Evolutionary conservation across 2,888 invertebrate genomes (phyloP).

Genomic region (Alentia gelatinosa): DNA sequence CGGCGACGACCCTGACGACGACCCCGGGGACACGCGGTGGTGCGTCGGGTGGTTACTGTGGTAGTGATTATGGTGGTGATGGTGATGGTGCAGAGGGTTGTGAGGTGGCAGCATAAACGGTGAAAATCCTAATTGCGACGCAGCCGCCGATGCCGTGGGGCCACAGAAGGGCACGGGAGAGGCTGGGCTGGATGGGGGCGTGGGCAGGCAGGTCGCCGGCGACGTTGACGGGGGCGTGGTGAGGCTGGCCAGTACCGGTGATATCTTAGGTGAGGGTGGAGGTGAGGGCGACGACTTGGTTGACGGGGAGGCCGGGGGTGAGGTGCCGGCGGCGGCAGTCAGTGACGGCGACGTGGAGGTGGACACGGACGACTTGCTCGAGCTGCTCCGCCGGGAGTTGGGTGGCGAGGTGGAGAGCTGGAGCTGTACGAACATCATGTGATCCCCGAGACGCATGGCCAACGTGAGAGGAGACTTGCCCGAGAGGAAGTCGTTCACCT

Average conservation of each 20-base stretch:
- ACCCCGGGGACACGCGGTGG: not conserved
- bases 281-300: conserved; percentile 57
- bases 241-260: not conserved
- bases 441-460: conserved; percentile 96
- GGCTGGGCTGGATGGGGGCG: conserved; percentile 32
- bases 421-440: conserved; percentile 98
- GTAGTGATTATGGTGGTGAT: conserved; percentile 36
- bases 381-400: conserved; percentile 65
- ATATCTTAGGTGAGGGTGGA: not conserved
- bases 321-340: conserved; percentile 81
- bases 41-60: not conserved
- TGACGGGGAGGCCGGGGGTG: conserved; percentile 65
- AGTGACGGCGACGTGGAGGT: not conserved
- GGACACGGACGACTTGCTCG: conserved; percentile 2
- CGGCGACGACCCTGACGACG: not conserved
- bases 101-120: conserved; percentile 14
- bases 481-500: conserved; percentile 96
- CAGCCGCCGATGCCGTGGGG: not conserved
- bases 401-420: conserved; percentile 88
- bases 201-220: not conserved
- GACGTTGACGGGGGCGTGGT: not conserved
- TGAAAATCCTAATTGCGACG: conserved; percentile 7
- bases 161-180: conserved; percentile 12
- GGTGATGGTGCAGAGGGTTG: not conserved
- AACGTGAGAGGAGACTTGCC: conserved; percentile 96